Evolutionary conservation across 2,888 invertebrate species (phyloP).

Genomic region (Acanthosepion pharaonis): DNA sequence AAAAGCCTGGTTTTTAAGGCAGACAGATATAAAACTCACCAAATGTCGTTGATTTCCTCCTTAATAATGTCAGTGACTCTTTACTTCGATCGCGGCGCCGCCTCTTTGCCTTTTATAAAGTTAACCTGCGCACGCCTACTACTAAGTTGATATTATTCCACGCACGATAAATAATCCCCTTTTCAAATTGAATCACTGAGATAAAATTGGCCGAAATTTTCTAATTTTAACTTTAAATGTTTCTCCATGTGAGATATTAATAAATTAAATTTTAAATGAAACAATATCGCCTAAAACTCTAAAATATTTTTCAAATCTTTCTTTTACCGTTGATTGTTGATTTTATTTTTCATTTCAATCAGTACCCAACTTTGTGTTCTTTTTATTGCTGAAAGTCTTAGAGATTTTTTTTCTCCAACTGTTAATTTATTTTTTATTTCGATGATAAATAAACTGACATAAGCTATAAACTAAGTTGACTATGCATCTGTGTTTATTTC

Average conservation of each 20-base stretch:
- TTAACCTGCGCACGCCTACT: not conserved
- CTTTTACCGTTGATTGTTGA: slow-evolving; percentile 14
- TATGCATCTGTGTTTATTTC: not conserved
- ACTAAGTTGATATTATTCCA: not conserved
- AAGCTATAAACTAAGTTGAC: not conserved
- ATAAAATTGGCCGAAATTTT: not conserved
- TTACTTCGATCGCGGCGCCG: slow-evolving; percentile 5
- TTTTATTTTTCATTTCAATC: slow-evolving; percentile 33
- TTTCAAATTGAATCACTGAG: not conserved
- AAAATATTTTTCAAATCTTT: not conserved
- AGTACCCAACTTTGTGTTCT: not conserved
- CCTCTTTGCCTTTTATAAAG: not conserved
- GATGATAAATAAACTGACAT: not conserved
- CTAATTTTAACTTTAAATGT: not conserved
- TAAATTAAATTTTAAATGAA: not conserved
- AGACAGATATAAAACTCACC: not conserved
- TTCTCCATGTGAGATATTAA: not conserved
- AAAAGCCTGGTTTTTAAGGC: slow-evolving; percentile 20
- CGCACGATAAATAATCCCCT: not conserved
- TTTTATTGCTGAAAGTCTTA: not conserved
- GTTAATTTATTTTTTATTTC: not conserved
- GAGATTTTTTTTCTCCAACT: not conserved
- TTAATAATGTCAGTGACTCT: slow-evolving; percentile 20
- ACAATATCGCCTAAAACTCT: not conserved
- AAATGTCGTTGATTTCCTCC: slow-evolving; percentile 18